Evolutionary conservation across 2,797 vertebrate species (phyloP).

Genomic region (Lacerta bilineata): DNA sequence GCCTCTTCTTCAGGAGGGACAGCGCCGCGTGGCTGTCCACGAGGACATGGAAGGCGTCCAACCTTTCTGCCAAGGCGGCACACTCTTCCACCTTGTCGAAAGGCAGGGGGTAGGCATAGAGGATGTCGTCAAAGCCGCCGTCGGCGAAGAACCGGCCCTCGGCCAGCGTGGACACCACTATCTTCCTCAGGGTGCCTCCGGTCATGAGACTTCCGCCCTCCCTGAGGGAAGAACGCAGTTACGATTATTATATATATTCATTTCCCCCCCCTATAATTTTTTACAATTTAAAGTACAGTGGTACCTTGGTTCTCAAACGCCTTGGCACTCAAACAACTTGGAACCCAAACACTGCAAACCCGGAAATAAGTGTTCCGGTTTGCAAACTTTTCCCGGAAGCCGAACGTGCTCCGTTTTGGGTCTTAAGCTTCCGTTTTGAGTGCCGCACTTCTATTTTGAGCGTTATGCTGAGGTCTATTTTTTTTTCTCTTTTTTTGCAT

Average conservation of each 20-base stretch:
- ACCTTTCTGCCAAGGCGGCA: constrained; percentile 78
- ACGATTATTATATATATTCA: background rate
- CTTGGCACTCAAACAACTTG: too few species aligned
- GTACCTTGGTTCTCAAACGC: too few species aligned
- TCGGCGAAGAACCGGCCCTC: constrained; percentile 85
- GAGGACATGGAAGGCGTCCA: constrained; percentile 84
- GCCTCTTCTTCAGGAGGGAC: constrained; percentile 75
- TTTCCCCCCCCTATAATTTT: too few species aligned
- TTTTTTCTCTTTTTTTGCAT: too few species aligned
- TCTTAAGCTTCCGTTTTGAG: too few species aligned
- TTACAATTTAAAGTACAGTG: too few species aligned
- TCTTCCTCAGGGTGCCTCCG: constrained; percentile 78
- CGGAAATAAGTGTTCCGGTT: too few species aligned
- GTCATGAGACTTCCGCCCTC: constrained; percentile 87
- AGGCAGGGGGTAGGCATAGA: constrained; percentile 85
- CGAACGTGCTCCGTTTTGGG: too few species aligned
- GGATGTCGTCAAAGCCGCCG: constrained; percentile 87
- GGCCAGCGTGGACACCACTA: constrained; percentile 87
- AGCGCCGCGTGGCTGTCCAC: constrained; percentile 81
- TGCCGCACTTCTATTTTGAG: too few species aligned
- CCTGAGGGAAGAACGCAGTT: constrained; percentile 60
- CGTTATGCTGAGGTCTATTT: too few species aligned
- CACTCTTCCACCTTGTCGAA: constrained; percentile 84
- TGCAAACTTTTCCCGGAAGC: accelerated
- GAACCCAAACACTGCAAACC: too few species aligned